Evolutionary conservation across 2,797 vertebrate genomes (phyloP), one percentile per base, ranked within the genome.

Genomic region (Eospalax fontanierii): DNA sequence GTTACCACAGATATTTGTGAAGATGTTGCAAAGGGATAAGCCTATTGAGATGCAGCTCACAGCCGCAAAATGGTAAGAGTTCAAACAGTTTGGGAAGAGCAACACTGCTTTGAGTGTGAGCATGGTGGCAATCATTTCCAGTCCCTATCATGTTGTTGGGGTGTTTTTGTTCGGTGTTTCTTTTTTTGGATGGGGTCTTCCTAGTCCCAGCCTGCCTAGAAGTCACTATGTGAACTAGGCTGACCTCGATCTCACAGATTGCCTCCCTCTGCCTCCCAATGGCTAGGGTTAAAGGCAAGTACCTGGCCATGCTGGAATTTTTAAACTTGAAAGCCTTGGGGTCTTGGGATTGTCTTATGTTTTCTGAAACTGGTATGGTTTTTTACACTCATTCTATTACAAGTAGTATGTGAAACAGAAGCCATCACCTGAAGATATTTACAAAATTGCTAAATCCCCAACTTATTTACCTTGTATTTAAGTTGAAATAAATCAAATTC

Each of bases 31-130:
- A 98, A 99, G 99, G 98, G 99, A 99, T 98, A 99, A 99, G 97
- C 99, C 99, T 82, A 99, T 99, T 97, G 99, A 99, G 98, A 99
- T 99, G 99, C 99, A 99, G 97, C 99, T 99, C 97, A 99, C 99
- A 0, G 99, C 99, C 96, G 99, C 99, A 98, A 99, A 99, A 99
- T 99, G 99, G 99, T 99, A 98, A 99, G 97, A 96, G 63, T 97
- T 61, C 74, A 87, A 74, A 89, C 74, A 73, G 59, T 89, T 28
- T 85, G 79, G 57, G 50, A 82, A 43, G 24, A 89, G 87, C 88
- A 21, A 5, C 81, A 70, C 26, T 73, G 6, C 73, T 24, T 87
- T 81, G 63, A 89, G 24, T 63, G 11, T 21, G 35, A 75, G 61
- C 1, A 6, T 40, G 54, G 68, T 14, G 46, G 33, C 78, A n/a